Percentiles rank a stretch among this genome's conserved stretches.
phyloP scores from a whole-genome alignment of 1,140 invertebrate species.

The Pararge aegeria region DNA sequence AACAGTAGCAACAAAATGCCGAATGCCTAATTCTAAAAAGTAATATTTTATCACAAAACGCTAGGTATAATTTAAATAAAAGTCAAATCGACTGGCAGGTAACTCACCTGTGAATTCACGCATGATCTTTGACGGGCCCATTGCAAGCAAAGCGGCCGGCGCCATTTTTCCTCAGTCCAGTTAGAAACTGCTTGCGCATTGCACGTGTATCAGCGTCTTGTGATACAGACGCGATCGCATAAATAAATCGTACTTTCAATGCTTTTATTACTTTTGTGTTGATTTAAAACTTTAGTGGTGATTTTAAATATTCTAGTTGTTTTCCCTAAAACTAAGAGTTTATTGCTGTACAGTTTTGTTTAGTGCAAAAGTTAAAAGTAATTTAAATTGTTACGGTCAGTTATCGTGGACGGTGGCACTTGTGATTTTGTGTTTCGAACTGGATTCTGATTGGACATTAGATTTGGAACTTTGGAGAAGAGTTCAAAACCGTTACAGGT shows the following conservation, averaged over 20 bases:
- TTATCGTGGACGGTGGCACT: constrained; percentile 24
- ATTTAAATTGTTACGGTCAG: constrained; percentile 31
- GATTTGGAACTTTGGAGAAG: constrained; percentile 14
- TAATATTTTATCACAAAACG: too few relatives aligned
- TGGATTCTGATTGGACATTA: constrained; percentile 33
- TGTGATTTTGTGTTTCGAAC: constrained; percentile 33
- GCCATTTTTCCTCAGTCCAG: constrained; percentile 66
- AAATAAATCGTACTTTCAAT: constrained; percentile 34
- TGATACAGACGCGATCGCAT: constrained; percentile 31
- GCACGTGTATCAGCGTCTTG: constrained; percentile 39
- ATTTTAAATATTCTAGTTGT: constrained; percentile 15
- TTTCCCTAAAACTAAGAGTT: constrained; percentile 1
- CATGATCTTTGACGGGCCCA: constrained; percentile 57
- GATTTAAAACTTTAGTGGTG: constrained; percentile 27
- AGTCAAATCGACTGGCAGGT: too few relatives aligned
- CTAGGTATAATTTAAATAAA: not conserved
- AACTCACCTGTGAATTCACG: constrained; percentile 50
- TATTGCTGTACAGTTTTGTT: constrained; percentile 21
- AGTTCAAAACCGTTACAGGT: constrained; percentile 20
- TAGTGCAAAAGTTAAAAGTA: constrained; percentile 34
- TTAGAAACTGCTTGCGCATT: constrained; percentile 42
- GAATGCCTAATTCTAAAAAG: too few relatives aligned
- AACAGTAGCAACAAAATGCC: too few relatives aligned
- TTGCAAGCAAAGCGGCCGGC: constrained; percentile 18
- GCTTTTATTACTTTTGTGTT: constrained; percentile 23